These are phyloP conservation scores for Vollenhovia emeryi DNA, from an alignment of 1,140 invertebrate genomes.

Conservation along the genomic window DNA sequence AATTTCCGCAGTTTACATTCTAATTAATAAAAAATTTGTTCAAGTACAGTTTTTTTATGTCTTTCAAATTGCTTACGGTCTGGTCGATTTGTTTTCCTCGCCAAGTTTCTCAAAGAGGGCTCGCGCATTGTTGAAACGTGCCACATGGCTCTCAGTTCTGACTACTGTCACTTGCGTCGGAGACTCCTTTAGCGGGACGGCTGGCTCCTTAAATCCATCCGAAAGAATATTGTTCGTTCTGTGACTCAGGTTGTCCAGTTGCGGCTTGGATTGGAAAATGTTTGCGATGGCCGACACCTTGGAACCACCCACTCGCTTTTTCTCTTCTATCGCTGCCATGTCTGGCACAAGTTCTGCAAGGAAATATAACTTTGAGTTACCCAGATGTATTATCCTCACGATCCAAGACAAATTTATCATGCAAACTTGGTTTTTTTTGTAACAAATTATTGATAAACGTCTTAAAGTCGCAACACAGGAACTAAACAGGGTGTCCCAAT, in stretches of 20 bases:
- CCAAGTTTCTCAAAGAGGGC: constrained; percentile 97
- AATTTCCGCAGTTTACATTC: too few species aligned
- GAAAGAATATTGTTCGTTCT: constrained; percentile 79
- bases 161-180: constrained; percentile 90
- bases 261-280: constrained; percentile 92
- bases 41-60: too few species aligned
- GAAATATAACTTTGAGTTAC: constrained; percentile 1
- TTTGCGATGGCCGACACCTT: constrained; percentile 96
- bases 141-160: constrained; percentile 94
- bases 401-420: background rate
- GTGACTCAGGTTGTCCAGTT: constrained; percentile 82
- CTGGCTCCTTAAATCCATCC: constrained; percentile 81
- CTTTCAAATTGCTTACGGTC: constrained; percentile 76
- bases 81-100: constrained; percentile 88
- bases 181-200: constrained; percentile 82
- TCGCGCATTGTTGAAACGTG: constrained; percentile 95
- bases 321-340: constrained; percentile 89
- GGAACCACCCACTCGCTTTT: constrained; percentile 88
- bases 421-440: background rate
- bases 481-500: too few species aligned
- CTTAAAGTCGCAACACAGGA: background rate
- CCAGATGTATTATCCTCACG: background rate
- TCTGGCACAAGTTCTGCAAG: constrained; percentile 48
- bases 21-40: too few species aligned
- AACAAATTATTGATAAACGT: background rate